Base-by-base conservation (phyloP, 2,888 invertebrate species). In the Nasonovia ribisnigri region DNA sequence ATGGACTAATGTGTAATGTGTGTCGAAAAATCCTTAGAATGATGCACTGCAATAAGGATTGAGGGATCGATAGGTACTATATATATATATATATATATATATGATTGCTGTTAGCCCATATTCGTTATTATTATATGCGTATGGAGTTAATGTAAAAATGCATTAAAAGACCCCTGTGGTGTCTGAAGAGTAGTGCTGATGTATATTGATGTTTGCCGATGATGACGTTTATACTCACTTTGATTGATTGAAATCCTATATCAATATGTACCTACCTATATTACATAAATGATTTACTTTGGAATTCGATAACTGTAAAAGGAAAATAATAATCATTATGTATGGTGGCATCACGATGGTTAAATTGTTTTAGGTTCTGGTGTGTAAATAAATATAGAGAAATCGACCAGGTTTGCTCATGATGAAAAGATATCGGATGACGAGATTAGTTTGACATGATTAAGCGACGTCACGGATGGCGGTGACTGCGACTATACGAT, bases 301-400 rank as follows among this genome's bases (percentile, higher is more conserved):
- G 90, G 51, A 90, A 90, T 90, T 77, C 90, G 90, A 90, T 90
- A 51, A 77, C 51, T 90, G 60, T 90, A 90, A 90, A 90, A 51
- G 48, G 90, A 42, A 51, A 42, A 77, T 51, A 84, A 90, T 42
- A 51, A 36, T n/a, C 43, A 43, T 36, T 36, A 29, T 16, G 67
- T n/a, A 36, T 42, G 3, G 77, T 29, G 29, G 77, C 36, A 77
- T 77, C 77, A 36, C 36, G 13, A 36, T 29, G 48, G 26, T 90
- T 36, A 51, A 90, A 90, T 90, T 26, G 51, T 90, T 51, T 77
- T 51, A 42, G 48, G 51, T 90, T 90, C 90, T 57, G 51, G 42
- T 48, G 77, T 43, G 51, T 90, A n/a, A 60, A 89, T 46, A 43
- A 89, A 89, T 60, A 60, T 90, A 26, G 77, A 77, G 90, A 90